A percentile compares a stretch with the other conserved stretches of the same genome.
These are phyloP conservation scores for Linnaemya vulpina DNA, from an alignment of 2,888 invertebrate genomes.

Conservation along the genomic window DNA sequence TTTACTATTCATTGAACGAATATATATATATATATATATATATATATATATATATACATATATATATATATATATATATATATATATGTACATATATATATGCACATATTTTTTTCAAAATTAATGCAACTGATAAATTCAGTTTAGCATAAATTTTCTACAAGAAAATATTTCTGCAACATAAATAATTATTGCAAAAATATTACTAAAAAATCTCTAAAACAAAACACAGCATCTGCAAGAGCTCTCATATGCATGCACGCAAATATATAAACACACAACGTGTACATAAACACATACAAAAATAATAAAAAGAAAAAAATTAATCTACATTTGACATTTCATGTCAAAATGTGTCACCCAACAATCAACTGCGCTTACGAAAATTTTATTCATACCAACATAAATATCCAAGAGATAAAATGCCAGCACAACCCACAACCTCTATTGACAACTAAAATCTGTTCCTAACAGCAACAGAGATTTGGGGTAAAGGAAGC, in stretches of 20 bases:
- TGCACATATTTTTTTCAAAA: too few relatives aligned
- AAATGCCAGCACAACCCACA: constrained; percentile 27
- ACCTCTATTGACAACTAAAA: constrained; percentile 55
- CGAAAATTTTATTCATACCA: constrained; percentile 48
- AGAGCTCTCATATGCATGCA: not conserved
- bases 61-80: too few relatives aligned
- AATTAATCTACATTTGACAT: constrained; percentile 63
- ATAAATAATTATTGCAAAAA: constrained; percentile 1
- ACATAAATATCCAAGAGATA: constrained; percentile 36
- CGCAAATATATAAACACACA: too few relatives aligned
- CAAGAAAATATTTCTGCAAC: not conserved
- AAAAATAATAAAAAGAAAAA: not conserved
- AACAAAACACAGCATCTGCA: constrained; percentile 12
- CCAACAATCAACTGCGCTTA: constrained; percentile 52
- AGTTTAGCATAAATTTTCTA: not conserved
- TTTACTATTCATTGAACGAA: too few relatives aligned
- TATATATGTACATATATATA: too few relatives aligned
- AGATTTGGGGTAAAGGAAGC: not conserved
- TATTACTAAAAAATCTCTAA: not conserved
- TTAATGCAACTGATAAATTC: too few relatives aligned
- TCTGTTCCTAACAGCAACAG: constrained; percentile 23
- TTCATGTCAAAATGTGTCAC: constrained; percentile 63
- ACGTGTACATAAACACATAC: not conserved
- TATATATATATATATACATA: too few relatives aligned
- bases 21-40: too few relatives aligned